phyloP scores from a whole-genome alignment of 2,888 invertebrate species.

The Oscheius sp. region DNA sequence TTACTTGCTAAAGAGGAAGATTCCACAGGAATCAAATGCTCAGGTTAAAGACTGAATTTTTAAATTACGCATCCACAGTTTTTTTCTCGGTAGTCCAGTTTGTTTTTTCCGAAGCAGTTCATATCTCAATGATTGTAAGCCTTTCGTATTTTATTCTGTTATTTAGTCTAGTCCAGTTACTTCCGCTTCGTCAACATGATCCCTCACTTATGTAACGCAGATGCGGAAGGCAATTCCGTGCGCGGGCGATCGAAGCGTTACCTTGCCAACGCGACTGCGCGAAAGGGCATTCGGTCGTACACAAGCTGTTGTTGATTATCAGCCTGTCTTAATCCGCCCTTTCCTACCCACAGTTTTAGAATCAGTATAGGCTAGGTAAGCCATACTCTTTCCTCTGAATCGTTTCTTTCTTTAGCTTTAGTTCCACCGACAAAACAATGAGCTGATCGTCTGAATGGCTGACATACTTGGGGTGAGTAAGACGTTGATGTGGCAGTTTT shows the following conservation, averaged over 20 bases:
- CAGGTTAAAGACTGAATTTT: too few species aligned
- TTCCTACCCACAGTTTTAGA: neutral
- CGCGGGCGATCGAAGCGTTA: constrained; percentile 35
- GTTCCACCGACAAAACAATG: neutral
- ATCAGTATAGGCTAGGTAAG: too few species aligned
- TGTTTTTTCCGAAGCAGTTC: too few species aligned
- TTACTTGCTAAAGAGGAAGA: too few species aligned
- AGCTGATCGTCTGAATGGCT: constrained; percentile 8
- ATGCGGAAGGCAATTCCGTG: constrained; percentile 31
- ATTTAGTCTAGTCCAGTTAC: neutral
- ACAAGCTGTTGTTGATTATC: constrained; percentile 31
- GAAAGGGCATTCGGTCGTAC: constrained; percentile 19
- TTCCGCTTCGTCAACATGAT: neutral
- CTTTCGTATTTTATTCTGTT: too few species aligned
- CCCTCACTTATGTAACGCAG: neutral
- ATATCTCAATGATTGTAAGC: too few species aligned
- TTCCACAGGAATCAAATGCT: too few species aligned
- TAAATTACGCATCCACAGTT: too few species aligned
- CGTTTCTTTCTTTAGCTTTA: too few species aligned
- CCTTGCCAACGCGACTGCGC: constrained; percentile 37
- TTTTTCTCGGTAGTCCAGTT: too few species aligned
- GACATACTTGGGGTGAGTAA: constrained; percentile 19
- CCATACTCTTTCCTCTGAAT: too few species aligned
- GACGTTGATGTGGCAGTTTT: neutral
- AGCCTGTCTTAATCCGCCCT: neutral